phyloP scores from a whole-genome alignment of 2,113 vertebrate genomes.

The Dipodomys ordii region DNA sequence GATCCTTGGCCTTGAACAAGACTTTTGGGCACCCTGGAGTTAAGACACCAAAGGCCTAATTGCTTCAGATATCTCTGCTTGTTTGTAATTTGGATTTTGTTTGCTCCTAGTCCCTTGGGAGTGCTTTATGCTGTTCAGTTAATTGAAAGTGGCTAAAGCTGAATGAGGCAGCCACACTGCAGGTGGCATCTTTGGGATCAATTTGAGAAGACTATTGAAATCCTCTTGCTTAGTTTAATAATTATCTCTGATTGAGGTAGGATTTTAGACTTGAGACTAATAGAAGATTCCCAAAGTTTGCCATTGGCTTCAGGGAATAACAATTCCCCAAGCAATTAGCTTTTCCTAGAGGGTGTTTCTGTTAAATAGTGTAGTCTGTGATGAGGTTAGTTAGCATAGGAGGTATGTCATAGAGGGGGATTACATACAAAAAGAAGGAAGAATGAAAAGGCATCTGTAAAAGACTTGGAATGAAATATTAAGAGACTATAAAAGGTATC shows the following conservation, averaged over 20 bases:
- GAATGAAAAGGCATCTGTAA: neutral
- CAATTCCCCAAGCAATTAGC: conserved; percentile 82
- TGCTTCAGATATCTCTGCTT: conserved; percentile 76
- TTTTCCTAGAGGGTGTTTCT: conserved; percentile 78
- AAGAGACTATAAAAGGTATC: neutral
- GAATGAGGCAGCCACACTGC: conserved; percentile 67
- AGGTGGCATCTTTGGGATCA: conserved; percentile 79
- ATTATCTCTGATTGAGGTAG: conserved; percentile 83
- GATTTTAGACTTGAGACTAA: conserved; percentile 72
- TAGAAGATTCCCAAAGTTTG: conserved; percentile 79
- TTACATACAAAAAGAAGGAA: neutral
- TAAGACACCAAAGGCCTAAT: conserved; percentile 73
- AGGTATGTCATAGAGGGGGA: neutral
- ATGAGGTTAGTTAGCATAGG: conserved; percentile 5
- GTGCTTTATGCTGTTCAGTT: conserved; percentile 77
- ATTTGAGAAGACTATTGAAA: conserved; percentile 80
- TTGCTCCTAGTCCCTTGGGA: conserved; percentile 72
- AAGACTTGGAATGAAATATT: conserved; percentile 20
- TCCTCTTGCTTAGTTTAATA: conserved; percentile 83
- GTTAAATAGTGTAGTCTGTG: conserved; percentile 65
- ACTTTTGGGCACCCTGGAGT: conserved; percentile 50
- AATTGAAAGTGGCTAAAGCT: conserved; percentile 85
- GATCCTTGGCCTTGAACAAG: conserved; percentile 59
- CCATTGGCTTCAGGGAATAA: conserved; percentile 73
- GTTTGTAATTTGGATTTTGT: conserved; percentile 74